phyloP scores from a whole-genome alignment of 1,140 invertebrate genomes.

The Tetramorium simillimum region DNA sequence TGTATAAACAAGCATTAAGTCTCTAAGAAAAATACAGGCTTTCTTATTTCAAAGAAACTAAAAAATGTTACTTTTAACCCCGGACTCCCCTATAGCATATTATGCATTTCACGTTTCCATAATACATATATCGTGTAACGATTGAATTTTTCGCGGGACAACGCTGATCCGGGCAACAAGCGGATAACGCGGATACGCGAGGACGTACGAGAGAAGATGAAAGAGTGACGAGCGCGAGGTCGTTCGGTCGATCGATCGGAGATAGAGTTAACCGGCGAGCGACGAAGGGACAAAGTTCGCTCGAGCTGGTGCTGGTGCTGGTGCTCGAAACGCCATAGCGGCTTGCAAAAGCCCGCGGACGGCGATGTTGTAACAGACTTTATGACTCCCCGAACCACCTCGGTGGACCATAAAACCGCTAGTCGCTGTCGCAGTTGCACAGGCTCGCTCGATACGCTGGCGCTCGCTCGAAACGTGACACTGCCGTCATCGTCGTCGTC shows the following conservation, averaged over 20 bases:
- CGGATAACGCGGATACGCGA: neutral
- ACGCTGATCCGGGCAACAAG: neutral
- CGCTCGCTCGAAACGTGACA: constrained; percentile 40
- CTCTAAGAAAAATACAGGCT: no score
- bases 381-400: constrained; percentile 43
- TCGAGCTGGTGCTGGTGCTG: neutral
- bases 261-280: constrained; percentile 42
- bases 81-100: neutral
- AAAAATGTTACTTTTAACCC: no score
- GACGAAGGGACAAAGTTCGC: constrained; percentile 8
- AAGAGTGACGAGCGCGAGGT: constrained; percentile 8
- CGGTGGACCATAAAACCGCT: constrained; percentile 46
- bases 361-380: constrained; percentile 44
- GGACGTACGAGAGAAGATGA: constrained; percentile 26
- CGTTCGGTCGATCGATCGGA: constrained; percentile 49
- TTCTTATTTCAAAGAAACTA: no score
- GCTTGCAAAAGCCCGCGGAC: constrained; percentile 28
- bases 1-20: no score
- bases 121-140: neutral
- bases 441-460: constrained; percentile 20
- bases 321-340: constrained; percentile 33
- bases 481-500: constrained; percentile 7
- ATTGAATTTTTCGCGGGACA: constrained; percentile 30
- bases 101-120: neutral
- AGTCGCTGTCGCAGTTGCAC: constrained; percentile 35